A percentile compares a stretch with the other conserved stretches of the same genome.
These are phyloP conservation scores for Eptatretus atami DNA, from an alignment of 2,797 vertebrate genomes.

Conservation along the genomic window DNA sequence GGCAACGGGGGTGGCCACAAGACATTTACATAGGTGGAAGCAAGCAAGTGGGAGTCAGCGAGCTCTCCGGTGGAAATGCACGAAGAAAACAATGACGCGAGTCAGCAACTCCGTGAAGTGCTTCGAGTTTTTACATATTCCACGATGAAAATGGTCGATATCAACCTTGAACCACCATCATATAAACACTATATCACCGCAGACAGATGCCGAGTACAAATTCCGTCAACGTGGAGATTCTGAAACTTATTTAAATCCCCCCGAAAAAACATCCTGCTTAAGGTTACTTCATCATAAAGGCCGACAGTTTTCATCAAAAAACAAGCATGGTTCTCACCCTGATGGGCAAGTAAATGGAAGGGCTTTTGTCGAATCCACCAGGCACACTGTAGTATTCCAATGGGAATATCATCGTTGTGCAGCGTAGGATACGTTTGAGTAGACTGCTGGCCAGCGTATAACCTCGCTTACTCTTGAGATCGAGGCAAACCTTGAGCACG, in stretches of 20 bases:
- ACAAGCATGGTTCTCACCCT: slow-evolving; percentile 31
- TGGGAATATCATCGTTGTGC: slow-evolving; percentile 59
- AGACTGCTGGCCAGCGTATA: slow-evolving; percentile 76
- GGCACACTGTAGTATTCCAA: slow-evolving; percentile 88
- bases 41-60: no score
- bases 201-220: slow-evolving; percentile 11
- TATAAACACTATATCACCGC: slow-evolving; percentile 7
- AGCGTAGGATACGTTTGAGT: slow-evolving; percentile 67
- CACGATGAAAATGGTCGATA: no score
- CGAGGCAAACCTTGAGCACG: slow-evolving; percentile 56
- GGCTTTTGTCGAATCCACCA: slow-evolving; percentile 47
- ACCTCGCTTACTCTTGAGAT: slow-evolving; percentile 76
- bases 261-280: neutral
- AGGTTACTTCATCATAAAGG: neutral
- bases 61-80: no score
- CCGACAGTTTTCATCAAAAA: slow-evolving; percentile 15
- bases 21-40: no score
- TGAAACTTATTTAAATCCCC: slow-evolving; percentile 6
- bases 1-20: no score
- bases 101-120: no score
- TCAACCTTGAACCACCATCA: no score
- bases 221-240: slow-evolving; percentile 7
- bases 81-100: no score
- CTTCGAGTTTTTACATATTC: no score
- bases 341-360: slow-evolving; percentile 57